Conservation (phyloP, 2,888 invertebrate genomes). For the Thera obeliscata region DNA sequence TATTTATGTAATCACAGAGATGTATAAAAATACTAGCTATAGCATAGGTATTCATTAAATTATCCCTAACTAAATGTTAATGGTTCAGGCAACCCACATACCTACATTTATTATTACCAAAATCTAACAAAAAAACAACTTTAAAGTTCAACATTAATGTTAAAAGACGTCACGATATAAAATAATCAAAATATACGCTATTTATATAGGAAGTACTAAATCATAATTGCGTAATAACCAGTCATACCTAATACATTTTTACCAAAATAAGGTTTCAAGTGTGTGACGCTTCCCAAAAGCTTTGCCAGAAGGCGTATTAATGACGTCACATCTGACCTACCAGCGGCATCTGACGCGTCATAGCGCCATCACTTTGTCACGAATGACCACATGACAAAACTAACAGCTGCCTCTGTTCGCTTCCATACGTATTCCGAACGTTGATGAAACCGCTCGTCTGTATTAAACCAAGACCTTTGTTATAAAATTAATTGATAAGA, state of each 20-base stretch:
- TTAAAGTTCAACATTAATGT: conserved; percentile 3
- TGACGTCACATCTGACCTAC: conserved; percentile 31
- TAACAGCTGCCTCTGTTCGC: conserved; percentile 50
- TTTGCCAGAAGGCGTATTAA: conserved; percentile 15
- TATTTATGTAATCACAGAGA: not conserved
- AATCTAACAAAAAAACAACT: not conserved
- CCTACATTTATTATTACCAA: not conserved
- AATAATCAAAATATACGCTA: not conserved
- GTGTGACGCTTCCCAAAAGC: conserved; percentile 30
- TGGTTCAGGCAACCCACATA: conserved; percentile 2
- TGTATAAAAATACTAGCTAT: not conserved
- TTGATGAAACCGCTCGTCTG: conserved; percentile 48
- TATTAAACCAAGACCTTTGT: conserved; percentile 48
- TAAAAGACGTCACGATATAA: not conserved
- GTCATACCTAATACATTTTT: conserved; percentile 19
- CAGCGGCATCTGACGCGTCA: conserved; percentile 44
- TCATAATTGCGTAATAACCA: conserved; percentile 20
- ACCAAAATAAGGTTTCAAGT: conserved; percentile 29
- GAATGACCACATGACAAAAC: conserved; percentile 49
- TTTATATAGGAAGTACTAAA: conserved; percentile 5
- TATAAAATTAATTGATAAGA: conserved; percentile 66
- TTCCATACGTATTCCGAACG: conserved; percentile 63
- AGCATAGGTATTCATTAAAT: not conserved
- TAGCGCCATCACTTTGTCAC: conserved; percentile 46
- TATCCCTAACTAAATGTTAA: not conserved